A percentile compares a stretch with the other conserved stretches of the same genome.
Evolutionary conservation across 2,888 invertebrate species (phyloP).

Genomic region (Fragum sueziense): DNA sequence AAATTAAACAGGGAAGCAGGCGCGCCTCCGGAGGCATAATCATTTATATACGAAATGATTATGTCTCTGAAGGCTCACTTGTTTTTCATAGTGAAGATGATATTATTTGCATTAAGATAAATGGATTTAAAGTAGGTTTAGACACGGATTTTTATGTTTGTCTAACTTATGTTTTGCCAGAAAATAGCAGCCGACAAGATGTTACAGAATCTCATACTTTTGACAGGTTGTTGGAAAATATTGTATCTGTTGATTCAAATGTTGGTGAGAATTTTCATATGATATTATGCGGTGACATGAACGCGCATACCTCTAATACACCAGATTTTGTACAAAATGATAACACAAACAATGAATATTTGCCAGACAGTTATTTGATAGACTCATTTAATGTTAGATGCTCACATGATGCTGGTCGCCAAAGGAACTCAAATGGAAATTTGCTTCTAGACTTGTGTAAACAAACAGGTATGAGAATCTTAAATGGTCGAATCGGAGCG

Average conservation of each 20-base stretch:
- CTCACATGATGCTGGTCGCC: not conserved
- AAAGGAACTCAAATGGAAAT: not conserved
- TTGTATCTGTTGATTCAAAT: not conserved
- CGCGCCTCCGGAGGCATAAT: conserved; percentile 19
- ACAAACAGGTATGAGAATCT: not conserved
- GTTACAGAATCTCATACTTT: too few relatives aligned
- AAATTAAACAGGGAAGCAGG: conserved; percentile 15
- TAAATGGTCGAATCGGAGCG: not conserved
- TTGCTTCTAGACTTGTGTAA: not conserved
- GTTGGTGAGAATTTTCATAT: not conserved
- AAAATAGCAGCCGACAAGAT: too few relatives aligned
- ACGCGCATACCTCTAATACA: not conserved
- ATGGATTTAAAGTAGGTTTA: not conserved
- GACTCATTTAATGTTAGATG: not conserved
- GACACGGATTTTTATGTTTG: conserved; percentile 27
- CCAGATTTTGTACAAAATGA: conserved; percentile 5
- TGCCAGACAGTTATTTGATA: not conserved
- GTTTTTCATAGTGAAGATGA: conserved; percentile 15
- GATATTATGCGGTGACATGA: not conserved
- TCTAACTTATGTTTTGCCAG: not conserved
- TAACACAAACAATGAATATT: not conserved
- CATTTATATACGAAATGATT: conserved; percentile 2
- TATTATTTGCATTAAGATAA: too few relatives aligned
- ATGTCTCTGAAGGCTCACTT: not conserved
- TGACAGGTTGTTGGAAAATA: not conserved